A percentile compares a stretch with the other conserved stretches of the same genome.
Evolutionary conservation across 2,113 vertebrate species (phyloP).

Genomic region (Triplophysa dalaica): DNA sequence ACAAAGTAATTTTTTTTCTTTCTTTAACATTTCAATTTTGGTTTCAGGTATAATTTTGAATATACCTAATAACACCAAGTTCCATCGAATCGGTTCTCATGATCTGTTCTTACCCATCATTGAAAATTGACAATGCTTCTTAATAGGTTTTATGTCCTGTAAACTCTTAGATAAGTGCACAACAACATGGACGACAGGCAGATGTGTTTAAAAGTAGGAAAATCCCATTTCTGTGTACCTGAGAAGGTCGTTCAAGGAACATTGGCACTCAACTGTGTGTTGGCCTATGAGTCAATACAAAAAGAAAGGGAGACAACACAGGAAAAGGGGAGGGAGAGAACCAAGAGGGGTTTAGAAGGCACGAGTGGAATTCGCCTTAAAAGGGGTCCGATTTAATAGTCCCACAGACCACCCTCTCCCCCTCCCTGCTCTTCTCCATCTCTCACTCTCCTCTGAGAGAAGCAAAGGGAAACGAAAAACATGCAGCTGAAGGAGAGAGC

Average conservation of each 20-base stretch:
- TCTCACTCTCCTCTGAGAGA: conserved; percentile 44
- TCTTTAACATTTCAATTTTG: too few species aligned
- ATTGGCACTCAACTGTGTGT: conserved; percentile 1
- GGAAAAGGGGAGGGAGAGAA: conserved; percentile 37
- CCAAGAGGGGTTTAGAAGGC: conserved; percentile 58
- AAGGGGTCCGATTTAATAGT: conserved; percentile 69
- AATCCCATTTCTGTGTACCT: not conserved
- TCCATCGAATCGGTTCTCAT: too few species aligned
- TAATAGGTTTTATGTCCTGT: not conserved
- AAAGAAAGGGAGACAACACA: not conserved
- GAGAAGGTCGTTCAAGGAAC: conserved; percentile 18
- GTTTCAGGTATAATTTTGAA: too few species aligned
- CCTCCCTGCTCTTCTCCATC: conserved; percentile 15
- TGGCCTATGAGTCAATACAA: not conserved
- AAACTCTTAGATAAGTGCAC: not conserved
- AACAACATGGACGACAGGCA: not conserved
- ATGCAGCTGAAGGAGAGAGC: not conserved
- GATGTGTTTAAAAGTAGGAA: not conserved
- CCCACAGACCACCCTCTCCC: conserved; percentile 46
- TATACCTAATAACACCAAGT: too few species aligned
- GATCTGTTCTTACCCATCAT: not conserved
- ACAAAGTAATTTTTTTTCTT: too few species aligned
- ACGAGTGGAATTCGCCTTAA: conserved; percentile 76
- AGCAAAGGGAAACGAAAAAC: conserved; percentile 44
- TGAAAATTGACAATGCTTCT: not conserved